These are phyloP conservation scores for Trochalopteron elliotii DNA, from an alignment of 2,113 vertebrate species.

Conservation along the genomic window DNA sequence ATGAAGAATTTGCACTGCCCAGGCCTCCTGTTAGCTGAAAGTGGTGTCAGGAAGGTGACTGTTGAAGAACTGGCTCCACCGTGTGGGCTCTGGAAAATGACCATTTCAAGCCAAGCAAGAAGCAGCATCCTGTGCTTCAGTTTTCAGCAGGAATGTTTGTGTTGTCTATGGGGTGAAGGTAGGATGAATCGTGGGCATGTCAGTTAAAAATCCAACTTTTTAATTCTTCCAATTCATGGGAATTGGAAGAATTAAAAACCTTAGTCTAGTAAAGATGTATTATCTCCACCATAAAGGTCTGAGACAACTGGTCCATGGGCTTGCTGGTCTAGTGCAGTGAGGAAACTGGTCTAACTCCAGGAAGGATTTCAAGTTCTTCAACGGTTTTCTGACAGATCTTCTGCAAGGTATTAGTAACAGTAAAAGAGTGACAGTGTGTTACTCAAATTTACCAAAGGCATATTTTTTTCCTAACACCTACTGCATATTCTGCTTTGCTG, in stretches of 20 bases:
- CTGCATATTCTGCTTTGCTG: background rate
- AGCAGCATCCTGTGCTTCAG: background rate
- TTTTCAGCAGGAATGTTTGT: background rate
- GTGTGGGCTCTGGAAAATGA: background rate
- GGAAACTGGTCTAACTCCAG: background rate
- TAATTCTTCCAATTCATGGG: no score
- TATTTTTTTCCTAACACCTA: background rate
- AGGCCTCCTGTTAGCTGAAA: background rate
- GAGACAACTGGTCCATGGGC: background rate
- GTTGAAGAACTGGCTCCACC: conserved; percentile 43
- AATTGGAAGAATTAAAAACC: background rate
- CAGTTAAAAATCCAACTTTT: no score
- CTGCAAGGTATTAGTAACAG: background rate
- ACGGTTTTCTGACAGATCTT: background rate
- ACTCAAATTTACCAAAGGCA: background rate
- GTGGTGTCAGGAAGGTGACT: background rate
- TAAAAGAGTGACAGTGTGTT: background rate
- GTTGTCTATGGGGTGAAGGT: background rate
- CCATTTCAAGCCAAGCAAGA: background rate
- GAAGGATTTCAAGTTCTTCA: background rate
- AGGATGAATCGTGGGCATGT: background rate
- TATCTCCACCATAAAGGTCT: background rate
- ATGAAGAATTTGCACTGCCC: background rate
- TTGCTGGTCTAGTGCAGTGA: accelerated
- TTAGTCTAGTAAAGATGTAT: background rate